Percentiles rank a stretch among this genome's conserved stretches.
phyloP scores from a whole-genome alignment of 1,140 invertebrate genomes.

The Papilio xuthus region DNA sequence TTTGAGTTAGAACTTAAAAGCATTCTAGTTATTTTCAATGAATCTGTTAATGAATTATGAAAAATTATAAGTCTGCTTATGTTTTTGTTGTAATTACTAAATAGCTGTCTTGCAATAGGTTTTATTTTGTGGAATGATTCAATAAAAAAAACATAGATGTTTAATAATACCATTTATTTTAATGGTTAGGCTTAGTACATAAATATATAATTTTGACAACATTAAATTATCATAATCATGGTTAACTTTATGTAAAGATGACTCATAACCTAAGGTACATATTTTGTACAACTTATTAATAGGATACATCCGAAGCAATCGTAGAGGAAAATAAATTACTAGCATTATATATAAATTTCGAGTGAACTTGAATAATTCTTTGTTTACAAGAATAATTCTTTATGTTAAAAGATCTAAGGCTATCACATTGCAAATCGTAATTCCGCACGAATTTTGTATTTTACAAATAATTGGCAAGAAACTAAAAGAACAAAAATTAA shows the following conservation, averaged over 20 bases:
- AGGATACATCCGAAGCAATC: constrained; percentile 53
- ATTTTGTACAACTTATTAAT: constrained; percentile 74
- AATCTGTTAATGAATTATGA: too few species aligned
- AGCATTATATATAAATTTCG: constrained; percentile 59
- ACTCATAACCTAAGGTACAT: constrained; percentile 67
- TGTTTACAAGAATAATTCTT: constrained; percentile 56
- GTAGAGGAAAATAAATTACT: constrained; percentile 63
- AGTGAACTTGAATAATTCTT: constrained; percentile 56
- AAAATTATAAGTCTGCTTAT: too few species aligned
- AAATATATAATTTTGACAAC: constrained; percentile 70
- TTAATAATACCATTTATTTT: constrained; percentile 76
- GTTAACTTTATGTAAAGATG: constrained; percentile 73
- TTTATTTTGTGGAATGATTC: too few species aligned
- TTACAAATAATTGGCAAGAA: constrained; percentile 79
- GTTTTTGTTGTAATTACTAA: too few species aligned
- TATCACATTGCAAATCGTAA: constrained; percentile 75
- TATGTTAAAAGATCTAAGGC: constrained; percentile 71
- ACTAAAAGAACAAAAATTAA: constrained; percentile 63
- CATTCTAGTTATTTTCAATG: too few species aligned
- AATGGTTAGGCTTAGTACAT: constrained; percentile 73
- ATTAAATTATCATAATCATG: constrained; percentile 66
- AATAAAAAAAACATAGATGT: constrained; percentile 44
- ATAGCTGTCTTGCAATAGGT: too few species aligned
- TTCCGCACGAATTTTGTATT: constrained; percentile 65
- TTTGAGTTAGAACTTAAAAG: too few species aligned